Base-by-base conservation (phyloP, 2,113 vertebrate genomes). In the Paraplagusia blochii region DNA sequence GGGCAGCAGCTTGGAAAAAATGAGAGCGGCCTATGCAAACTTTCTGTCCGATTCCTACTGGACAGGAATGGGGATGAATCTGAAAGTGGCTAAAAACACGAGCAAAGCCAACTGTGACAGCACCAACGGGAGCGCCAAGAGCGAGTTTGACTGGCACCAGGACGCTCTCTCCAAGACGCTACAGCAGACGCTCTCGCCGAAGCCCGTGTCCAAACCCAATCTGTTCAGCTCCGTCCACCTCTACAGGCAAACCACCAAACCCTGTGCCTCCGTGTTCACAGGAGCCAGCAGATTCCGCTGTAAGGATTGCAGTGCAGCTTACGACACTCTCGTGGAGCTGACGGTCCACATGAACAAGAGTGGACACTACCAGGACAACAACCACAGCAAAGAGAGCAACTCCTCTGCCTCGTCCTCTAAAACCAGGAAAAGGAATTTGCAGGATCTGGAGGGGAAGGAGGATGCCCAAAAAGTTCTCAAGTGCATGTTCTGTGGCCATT, bases 401-500 rank as follows among this genome's bases (percentile, higher is more conserved):
- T 91, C 93, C 54, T 92, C 94, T 0, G 85, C 91, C 35, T 95
- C 93, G 10, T 96, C 95, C 19, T 95, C 97, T 0, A 99, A 98
- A 76, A 92, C 93, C 35, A 88, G 94, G 13, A 99, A 99, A 80
- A 88, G 97, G 74, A 94, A 93, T 46, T 90, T 99, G 83, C 95
- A 97, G 56, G 97, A 99, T 5, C 91, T 95, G 92, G 97, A 99
- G 74, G 91, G 91, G 11, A 98, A 97, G 60, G 95, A 98, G 84
- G 96, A 99, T 13, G 97, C 95, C 0, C 96, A 98, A 50, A 98
- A 98, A 73, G 97, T 99, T 44, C 89, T 99, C 44, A 99, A 99
- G 59, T 99, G 97, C 62, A 99, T 99, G 97, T 99, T 97, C 79
- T 99, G 97, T 38, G 95, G 97, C 43, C 95, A 99, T 82, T 98